Conservation (phyloP, 2,797 vertebrate species). For the Acanthiza pusilla region DNA sequence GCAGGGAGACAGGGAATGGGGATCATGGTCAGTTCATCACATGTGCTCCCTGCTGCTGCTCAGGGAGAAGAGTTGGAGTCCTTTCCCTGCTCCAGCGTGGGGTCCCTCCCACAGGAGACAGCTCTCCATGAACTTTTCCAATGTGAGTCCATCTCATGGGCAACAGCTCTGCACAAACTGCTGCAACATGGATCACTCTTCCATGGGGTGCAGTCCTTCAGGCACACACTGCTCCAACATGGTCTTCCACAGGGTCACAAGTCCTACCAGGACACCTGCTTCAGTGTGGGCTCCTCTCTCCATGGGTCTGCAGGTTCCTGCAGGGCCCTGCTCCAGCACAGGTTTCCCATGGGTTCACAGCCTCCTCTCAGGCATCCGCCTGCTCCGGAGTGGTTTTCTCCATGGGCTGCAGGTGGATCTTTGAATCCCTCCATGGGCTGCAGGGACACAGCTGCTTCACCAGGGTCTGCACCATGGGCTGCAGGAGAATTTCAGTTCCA, state of each 20-base stretch:
- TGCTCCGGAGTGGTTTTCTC: not conserved
- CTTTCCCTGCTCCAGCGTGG: not conserved
- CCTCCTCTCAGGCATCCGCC: not conserved
- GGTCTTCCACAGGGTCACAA: not conserved
- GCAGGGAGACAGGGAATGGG: not conserved
- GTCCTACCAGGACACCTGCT: not conserved
- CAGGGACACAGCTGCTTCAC: not conserved
- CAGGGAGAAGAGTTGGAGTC: not conserved
- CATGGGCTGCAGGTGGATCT: not conserved
- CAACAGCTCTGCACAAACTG: not conserved
- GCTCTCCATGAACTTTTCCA: not conserved
- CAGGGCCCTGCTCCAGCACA: not conserved
- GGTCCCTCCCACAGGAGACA: not conserved
- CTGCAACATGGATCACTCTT: not conserved
- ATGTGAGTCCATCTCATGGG: accelerated
- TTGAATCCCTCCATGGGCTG: not conserved
- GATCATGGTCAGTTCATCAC: not conserved
- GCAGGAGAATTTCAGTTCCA: not conserved
- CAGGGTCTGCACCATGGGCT: not conserved
- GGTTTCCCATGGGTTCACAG: not conserved
- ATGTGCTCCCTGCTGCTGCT: not conserved
- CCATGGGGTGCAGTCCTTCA: not conserved
- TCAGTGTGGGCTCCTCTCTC: not conserved
- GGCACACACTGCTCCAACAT: not conserved
- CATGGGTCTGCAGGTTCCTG: not conserved